Base-by-base conservation (phyloP, 2,888 invertebrate species). In the Cynaeus angustus region DNA sequence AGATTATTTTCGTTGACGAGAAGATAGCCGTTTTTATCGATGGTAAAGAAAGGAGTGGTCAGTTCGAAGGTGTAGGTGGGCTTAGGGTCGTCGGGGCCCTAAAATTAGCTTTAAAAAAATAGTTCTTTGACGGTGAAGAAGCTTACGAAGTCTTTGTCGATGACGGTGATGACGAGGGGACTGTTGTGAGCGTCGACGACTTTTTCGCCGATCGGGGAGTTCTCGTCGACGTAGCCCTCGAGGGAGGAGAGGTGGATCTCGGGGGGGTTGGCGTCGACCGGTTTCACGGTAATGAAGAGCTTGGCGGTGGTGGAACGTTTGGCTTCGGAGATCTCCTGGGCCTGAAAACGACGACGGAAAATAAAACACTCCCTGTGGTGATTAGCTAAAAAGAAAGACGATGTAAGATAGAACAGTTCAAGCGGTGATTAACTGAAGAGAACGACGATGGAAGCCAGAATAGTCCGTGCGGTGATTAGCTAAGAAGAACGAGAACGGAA, bases 211-310 rank as follows among this genome's bases (percentile, higher is more conserved):
- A 92, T 88, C 0, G 94, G 90, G 0, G 96, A 93, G 82, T 95
- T 96, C 83, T 96, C 96, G 79, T 94, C 92, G 0, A 96, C 95
- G 77, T 88, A 89, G 0, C 95, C 95, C 79, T 94, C 93, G 13
- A 89, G 88, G 0, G 91, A 87, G 0, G 93, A 89, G 0, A 94
- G 89, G 3, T 87, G 86, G 58, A 96, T 92, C 16, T 91, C 90
- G 0, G 96, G 96, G 0, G 95, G 95, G 84, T 93, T 93, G 10
- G 94, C 91, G 84, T 96, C 96, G 0, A 95, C 94, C 0, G 95
- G 94, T 72, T 94, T 91, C 0, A 96, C 94, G 37, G 91, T 92
- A 66, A 97, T 91, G 1, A 89, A 89, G 58, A 96, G 85, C 82
- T 94, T 95, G 0, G 95, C 95, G 16, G 93, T 94, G 0, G 96